Conservation (phyloP, 92 coral and sea anemone species). For the Hydrozoanthus gracilis region DNA sequence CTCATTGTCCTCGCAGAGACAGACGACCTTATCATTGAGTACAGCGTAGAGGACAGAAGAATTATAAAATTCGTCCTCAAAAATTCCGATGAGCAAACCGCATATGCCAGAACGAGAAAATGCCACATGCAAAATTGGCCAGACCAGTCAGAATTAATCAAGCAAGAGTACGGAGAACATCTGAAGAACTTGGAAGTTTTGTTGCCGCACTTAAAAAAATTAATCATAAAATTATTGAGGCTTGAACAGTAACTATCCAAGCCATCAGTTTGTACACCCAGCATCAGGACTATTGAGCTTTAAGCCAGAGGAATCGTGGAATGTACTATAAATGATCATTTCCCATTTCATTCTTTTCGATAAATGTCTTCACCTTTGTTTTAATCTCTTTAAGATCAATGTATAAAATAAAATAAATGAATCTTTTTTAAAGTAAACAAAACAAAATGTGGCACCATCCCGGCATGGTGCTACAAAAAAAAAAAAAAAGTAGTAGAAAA, state of each 20-base stretch:
- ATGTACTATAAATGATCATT: neutral
- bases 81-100: constrained; percentile 17
- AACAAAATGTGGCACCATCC: no score
- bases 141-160: constrained; percentile 13
- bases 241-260: neutral
- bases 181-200: neutral
- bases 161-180: constrained; percentile 5
- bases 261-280: constrained; percentile 11
- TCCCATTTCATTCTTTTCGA: constrained; percentile 1
- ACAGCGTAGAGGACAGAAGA: constrained; percentile 9
- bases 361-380: neutral
- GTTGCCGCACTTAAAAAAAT: constrained; percentile 1
- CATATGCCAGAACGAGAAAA: constrained; percentile 12
- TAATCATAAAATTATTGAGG: constrained; percentile 17
- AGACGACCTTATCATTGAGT: no score
- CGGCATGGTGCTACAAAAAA: no score
- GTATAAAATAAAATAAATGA: neutral
- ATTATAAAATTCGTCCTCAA: constrained; percentile 13
- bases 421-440: no score
- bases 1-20: constrained; percentile 24
- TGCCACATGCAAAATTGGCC: neutral
- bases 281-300: constrained; percentile 17
- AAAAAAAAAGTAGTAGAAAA: no score
- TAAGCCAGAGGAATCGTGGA: neutral
- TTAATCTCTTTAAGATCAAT: neutral